These are phyloP conservation scores for Paramormyrops kingsleyae DNA, from an alignment of 2,113 vertebrate genomes.

Conservation along the genomic window DNA sequence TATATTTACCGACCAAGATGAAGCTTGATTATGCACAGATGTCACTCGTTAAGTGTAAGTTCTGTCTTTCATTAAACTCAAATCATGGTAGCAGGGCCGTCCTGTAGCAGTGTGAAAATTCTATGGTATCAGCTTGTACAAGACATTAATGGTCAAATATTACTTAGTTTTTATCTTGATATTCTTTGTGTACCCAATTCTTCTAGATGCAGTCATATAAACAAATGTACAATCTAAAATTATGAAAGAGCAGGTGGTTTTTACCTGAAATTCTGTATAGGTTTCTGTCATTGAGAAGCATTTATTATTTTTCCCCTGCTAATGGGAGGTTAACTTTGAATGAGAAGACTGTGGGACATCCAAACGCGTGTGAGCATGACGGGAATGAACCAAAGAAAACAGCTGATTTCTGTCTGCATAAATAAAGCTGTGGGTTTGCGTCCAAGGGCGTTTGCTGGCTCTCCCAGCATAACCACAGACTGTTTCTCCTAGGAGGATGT, in stretches of 20 bases:
- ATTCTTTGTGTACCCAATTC: neutral
- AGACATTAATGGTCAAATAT: neutral
- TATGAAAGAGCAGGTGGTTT: neutral
- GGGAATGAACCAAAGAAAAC: neutral
- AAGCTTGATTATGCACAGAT: neutral
- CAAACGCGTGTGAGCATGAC: neutral
- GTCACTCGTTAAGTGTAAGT: neutral
- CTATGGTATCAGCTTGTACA: neutral
- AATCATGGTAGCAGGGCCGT: neutral
- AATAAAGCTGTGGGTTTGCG: neutral
- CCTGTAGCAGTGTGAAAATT: neutral
- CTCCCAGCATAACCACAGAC: neutral
- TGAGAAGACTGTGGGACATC: neutral
- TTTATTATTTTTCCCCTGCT: neutral
- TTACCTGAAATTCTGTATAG: neutral
- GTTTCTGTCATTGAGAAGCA: neutral
- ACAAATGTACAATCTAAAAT: neutral
- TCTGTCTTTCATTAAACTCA: neutral
- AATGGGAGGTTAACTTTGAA: neutral
- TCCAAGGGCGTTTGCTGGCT: neutral
- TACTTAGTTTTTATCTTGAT: neutral
- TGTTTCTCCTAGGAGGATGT: neutral
- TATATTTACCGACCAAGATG: constrained; percentile 1
- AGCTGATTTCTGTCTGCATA: neutral
- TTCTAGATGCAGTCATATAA: neutral